Evolutionary conservation across 2,113 vertebrate genomes (phyloP), one percentile per base, ranked within the genome.

Genomic region (Aspiorhynchus laticeps): DNA sequence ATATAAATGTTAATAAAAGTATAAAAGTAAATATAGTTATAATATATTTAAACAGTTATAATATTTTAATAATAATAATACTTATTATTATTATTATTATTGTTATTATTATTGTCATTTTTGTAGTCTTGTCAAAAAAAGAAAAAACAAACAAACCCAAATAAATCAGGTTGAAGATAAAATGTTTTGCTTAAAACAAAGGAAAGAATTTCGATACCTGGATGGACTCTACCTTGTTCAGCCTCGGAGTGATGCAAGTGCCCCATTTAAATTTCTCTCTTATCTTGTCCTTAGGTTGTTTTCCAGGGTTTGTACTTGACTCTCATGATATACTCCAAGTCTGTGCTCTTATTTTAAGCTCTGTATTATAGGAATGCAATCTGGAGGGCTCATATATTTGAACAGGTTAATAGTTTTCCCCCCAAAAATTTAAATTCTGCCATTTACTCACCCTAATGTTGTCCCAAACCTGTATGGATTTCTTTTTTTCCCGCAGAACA

Each of bases 281-380:
- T 56, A 84, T 38, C 21, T 73, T 74, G 6, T n/a, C 46, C 82
- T 84, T 82, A 14, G n/a, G 41, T 11, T 5, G 28, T 82, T 48
- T 48, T 83, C 26, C 26, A 26, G 6, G 3, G 26, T 26, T 77
- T 77, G 31, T 38, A 73, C 17, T 73, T 8, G 31, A 38, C 28
- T 71, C 43, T 31, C 75, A 46, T 51, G 26, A 51, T 77, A 31
- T 9, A 24, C 33, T 71, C 4, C 67, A 11, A 10, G 33, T 71
- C 67, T 71, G 33, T 75, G 36, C 38, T 75, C 28, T 78, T 53
- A 48, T 21, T 5, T 78, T 9, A 28, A 53, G 12, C 43, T 61
- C 8, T 36, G 31, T 71, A 6, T 21, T 76, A 46, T 2, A 3
- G 24, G n/a, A 48, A 41, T 12, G 2, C n/a, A n/a, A 26, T 67